Evolutionary conservation across 2,797 vertebrate genomes (phyloP).

Genomic region (Argya squamiceps): DNA sequence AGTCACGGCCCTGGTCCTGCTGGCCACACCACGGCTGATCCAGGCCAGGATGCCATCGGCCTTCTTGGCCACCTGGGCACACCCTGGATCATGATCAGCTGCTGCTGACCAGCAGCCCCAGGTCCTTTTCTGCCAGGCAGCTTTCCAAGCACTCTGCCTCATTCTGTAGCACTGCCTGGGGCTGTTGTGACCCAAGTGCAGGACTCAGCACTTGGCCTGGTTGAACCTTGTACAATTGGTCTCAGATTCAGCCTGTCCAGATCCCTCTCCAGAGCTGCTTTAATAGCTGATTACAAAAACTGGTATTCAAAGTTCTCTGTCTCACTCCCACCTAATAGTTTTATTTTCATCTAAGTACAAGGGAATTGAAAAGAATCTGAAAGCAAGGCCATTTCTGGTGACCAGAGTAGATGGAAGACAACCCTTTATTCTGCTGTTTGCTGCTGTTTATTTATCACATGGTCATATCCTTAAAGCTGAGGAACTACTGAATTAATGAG

Average conservation of each 20-base stretch:
- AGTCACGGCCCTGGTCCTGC: not conserved
- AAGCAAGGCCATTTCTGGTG: slow-evolving; percentile 32
- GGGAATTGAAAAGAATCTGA: slow-evolving; percentile 8
- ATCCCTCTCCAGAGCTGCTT: slow-evolving; percentile 14
- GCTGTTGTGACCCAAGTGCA: not conserved
- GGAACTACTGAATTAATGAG: slow-evolving; percentile 27
- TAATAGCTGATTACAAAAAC: slow-evolving; percentile 61
- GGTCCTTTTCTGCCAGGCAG: fast-evolving
- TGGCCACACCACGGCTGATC: not conserved
- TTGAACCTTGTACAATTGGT: fast-evolving
- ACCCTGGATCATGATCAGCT: fast-evolving
- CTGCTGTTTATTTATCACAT: slow-evolving; percentile 6
- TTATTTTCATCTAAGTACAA: slow-evolving; percentile 39
- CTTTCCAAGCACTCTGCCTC: fast-evolving
- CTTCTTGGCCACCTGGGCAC: not conserved
- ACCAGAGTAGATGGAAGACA: slow-evolving; percentile 24
- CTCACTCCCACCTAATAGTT: slow-evolving; percentile 50
- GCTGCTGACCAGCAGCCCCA: fast-evolving
- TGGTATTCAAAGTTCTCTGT: slow-evolving; percentile 65
- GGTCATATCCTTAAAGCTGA: not conserved
- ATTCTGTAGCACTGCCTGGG: fast-evolving
- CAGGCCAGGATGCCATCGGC: not conserved
- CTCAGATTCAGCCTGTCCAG: not conserved
- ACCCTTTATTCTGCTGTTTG: slow-evolving; percentile 30
- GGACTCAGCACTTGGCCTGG: fast-evolving